A percentile compares a stretch with the other conserved stretches of the same genome.
Conservation (phyloP, 2,888 invertebrate species). For the Marasmarcha lunaedactyla region DNA sequence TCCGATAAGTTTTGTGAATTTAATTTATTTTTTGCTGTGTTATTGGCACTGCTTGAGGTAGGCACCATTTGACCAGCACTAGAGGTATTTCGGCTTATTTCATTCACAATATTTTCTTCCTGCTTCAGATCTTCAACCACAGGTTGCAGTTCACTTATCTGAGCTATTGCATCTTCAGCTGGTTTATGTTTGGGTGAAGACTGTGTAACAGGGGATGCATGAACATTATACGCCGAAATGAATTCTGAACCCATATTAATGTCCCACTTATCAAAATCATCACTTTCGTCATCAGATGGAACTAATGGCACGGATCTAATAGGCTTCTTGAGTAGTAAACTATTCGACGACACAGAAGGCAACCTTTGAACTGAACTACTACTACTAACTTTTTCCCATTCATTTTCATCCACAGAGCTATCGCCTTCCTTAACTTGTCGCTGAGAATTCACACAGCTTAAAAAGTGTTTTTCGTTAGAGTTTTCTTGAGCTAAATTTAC, state of each 20-base stretch:
- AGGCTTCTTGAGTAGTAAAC: slow-evolving; percentile 21
- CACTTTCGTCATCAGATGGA: slow-evolving; percentile 25
- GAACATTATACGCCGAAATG: slow-evolving; percentile 16
- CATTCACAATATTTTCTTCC: not conserved
- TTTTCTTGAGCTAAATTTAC: slow-evolving; percentile 49
- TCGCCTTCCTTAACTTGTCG: slow-evolving; percentile 10
- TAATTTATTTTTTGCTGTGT: not conserved
- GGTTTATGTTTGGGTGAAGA: not conserved
- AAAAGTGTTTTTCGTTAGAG: slow-evolving; percentile 29
- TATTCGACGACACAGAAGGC: slow-evolving; percentile 8
- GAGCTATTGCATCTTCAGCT: no score
- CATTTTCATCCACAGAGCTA: slow-evolving; percentile 16
- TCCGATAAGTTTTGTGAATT: slow-evolving; percentile 4
- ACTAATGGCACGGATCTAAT: slow-evolving; percentile 37
- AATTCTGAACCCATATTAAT: slow-evolving; percentile 24
- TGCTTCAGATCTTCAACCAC: not conserved
- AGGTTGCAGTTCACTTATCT: no score
- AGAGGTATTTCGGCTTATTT: not conserved
- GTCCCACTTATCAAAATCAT: slow-evolving; percentile 29
- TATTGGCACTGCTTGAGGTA: not conserved
- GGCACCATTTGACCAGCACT: not conserved
- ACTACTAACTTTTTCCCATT: slow-evolving; percentile 15
- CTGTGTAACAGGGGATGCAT: slow-evolving; percentile 1
- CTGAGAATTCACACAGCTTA: slow-evolving; percentile 23
- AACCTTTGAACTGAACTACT: not conserved